Conservation (phyloP, 2,113 vertebrate genomes). For the Lates calcarifer region DNA sequence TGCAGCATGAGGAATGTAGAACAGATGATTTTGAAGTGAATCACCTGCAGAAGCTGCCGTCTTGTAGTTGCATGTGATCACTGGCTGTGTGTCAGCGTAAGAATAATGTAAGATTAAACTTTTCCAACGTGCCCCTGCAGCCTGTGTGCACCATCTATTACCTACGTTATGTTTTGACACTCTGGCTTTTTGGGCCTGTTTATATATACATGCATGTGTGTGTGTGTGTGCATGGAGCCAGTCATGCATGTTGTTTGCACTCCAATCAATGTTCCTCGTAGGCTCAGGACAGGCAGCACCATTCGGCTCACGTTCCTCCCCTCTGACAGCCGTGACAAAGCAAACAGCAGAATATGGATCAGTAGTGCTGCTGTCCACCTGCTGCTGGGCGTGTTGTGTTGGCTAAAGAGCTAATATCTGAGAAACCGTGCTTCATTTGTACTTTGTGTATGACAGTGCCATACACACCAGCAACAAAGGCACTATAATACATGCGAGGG, state of each 20-base stretch:
- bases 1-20: not conserved
- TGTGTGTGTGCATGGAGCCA: not conserved
- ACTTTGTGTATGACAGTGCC: not conserved
- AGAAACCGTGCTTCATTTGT: not conserved
- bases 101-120: not conserved
- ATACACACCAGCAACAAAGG: conserved; percentile 4
- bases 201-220: not conserved
- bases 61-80: not conserved
- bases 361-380: conserved; percentile 18
- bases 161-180: not conserved
- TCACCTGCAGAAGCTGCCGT: not conserved
- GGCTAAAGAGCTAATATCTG: conserved; percentile 30
- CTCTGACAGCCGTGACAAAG: conserved; percentile 55
- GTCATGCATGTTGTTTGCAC: conserved; percentile 12
- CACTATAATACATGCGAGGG: not conserved
- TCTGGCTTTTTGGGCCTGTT: not conserved
- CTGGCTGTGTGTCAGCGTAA: not conserved
- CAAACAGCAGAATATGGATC: conserved; percentile 66
- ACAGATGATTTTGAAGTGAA: not conserved
- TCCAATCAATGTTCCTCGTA: conserved; percentile 53
- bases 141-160: not conserved
- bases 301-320: conserved; percentile 45
- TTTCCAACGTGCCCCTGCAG: not conserved
- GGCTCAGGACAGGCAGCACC: not conserved
- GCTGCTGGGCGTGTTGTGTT: conserved; percentile 21